Evolutionary conservation across 2,797 vertebrate genomes (phyloP).

Genomic region (Jordanella pulchra): DNA sequence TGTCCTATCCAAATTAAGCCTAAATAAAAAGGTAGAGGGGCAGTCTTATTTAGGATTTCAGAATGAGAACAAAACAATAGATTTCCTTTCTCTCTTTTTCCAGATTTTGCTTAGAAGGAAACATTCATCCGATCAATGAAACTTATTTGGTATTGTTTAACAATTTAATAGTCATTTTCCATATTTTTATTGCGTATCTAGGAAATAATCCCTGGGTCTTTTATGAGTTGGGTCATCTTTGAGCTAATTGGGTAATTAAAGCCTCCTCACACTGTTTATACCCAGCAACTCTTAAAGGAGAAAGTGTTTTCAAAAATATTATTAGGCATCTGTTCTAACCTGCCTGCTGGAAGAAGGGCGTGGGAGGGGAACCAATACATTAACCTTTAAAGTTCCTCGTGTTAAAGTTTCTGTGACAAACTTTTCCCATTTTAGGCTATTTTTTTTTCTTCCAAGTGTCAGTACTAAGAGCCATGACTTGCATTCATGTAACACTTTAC

Average conservation of each 20-base stretch:
- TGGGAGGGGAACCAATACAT: slow-evolving; percentile 6
- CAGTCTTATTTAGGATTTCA: too few relatives aligned
- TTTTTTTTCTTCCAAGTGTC: neutral
- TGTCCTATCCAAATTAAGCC: too few relatives aligned
- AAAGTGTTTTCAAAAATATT: slow-evolving; percentile 16
- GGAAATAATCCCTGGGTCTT: neutral
- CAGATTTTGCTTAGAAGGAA: too few relatives aligned
- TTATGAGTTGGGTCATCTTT: neutral
- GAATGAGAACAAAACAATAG: too few relatives aligned
- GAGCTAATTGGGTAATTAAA: neutral
- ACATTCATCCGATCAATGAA: too few relatives aligned
- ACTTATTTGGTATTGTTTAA: too few relatives aligned
- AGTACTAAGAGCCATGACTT: neutral
- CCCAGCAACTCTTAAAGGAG: slow-evolving; percentile 1
- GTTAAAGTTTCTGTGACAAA: neutral
- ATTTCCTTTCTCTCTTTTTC: too few relatives aligned
- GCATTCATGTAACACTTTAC: neutral
- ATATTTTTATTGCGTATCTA: neutral
- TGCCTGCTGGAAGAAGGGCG: slow-evolving; percentile 14
- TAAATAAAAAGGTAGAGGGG: too few relatives aligned
- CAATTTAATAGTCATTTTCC: too few relatives aligned
- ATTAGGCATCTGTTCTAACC: slow-evolving; percentile 39
- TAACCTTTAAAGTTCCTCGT: neutral
- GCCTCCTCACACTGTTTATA: neutral
- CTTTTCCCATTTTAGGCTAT: neutral